Evolutionary conservation across 2,888 invertebrate genomes (phyloP).

Genomic region (Orthosia gothica): DNA sequence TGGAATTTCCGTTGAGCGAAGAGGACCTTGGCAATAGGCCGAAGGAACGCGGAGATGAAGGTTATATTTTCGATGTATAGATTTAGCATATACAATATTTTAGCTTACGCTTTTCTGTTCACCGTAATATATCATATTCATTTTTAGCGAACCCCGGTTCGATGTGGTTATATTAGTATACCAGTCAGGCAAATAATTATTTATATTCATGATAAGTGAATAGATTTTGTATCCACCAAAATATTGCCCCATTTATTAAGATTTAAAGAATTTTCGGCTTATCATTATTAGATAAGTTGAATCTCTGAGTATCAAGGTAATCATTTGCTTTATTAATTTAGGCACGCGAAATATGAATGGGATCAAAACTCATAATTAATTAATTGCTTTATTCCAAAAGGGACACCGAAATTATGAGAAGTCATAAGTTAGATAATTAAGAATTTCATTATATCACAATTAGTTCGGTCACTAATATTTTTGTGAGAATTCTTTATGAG

Average conservation of each 20-base stretch:
- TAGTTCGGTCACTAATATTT: constrained; percentile 26
- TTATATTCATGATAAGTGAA: not conserved
- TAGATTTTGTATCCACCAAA: not conserved
- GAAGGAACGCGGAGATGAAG: constrained; percentile 30
- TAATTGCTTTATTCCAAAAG: constrained; percentile 42
- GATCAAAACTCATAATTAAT: constrained; percentile 54
- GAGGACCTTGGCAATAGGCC: constrained; percentile 29
- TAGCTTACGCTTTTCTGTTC: constrained; percentile 37
- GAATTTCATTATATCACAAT: constrained; percentile 54
- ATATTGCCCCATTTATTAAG: not conserved
- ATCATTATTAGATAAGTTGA: constrained; percentile 18
- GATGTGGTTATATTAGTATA: constrained; percentile 8
- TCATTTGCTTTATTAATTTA: constrained; percentile 45
- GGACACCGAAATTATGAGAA: constrained; percentile 43
- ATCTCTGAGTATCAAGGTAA: constrained; percentile 21
- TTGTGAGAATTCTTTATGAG: constrained; percentile 9
- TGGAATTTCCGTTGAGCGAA: constrained; percentile 47
- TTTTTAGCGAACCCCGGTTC: constrained; percentile 15
- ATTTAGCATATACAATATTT: constrained; percentile 48
- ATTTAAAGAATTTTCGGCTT: not conserved
- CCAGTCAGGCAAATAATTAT: not conserved
- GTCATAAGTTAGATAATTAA: constrained; percentile 54
- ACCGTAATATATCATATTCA: constrained; percentile 46
- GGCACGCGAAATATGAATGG: constrained; percentile 35
- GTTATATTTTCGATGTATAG: constrained; percentile 48